Percentiles rank a stretch among this genome's conserved stretches.
These are phyloP conservation scores for Dromococcyx pavoninus DNA, from an alignment of 2,797 vertebrate species.

Conservation along the genomic window DNA sequence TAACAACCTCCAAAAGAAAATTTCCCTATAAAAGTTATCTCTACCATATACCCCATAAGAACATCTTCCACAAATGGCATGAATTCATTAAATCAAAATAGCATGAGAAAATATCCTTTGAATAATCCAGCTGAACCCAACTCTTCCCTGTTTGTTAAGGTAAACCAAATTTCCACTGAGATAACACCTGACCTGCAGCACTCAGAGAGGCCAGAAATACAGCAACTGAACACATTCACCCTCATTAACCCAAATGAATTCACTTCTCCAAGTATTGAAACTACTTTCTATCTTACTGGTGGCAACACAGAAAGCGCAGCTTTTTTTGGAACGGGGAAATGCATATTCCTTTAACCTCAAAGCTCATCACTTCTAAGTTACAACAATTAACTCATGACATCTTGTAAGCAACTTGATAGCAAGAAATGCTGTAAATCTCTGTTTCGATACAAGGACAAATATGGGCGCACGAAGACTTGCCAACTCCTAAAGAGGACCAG, in stretches of 20 bases:
- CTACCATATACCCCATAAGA: background rate
- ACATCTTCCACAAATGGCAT: background rate
- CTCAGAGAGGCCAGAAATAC: background rate
- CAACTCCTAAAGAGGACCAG: conserved; percentile 21
- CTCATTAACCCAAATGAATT: background rate
- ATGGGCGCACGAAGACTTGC: background rate
- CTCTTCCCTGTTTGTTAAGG: background rate
- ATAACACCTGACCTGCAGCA: background rate
- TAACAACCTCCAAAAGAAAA: background rate
- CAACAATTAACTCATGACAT: background rate
- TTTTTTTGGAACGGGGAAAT: background rate
- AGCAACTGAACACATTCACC: background rate
- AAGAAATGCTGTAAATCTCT: background rate
- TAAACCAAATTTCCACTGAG: conserved; percentile 23
- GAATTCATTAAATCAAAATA: background rate
- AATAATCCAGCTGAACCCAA: background rate
- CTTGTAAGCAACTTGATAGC: background rate
- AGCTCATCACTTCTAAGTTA: background rate
- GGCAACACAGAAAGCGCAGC: background rate
- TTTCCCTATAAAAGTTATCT: background rate
- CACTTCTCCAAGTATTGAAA: background rate
- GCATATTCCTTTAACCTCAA: background rate
- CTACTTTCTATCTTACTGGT: background rate
- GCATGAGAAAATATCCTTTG: background rate
- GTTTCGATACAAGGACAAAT: conserved; percentile 1